Evolutionary conservation across 2,888 invertebrate genomes (phyloP), one percentile per base, ranked within the genome.

Genomic region (Deilephila porcellus): DNA sequence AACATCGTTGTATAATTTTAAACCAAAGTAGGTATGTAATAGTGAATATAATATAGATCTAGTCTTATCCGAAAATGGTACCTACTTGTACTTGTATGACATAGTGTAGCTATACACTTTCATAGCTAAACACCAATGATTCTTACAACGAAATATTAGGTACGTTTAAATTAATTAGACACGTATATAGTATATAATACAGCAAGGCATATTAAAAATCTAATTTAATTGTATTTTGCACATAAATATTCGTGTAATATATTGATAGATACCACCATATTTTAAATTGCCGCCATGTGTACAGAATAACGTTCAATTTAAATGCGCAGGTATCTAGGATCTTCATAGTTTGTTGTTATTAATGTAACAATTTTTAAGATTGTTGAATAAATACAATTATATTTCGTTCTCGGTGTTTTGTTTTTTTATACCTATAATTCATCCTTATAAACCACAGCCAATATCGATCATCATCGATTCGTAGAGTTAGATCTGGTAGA

Each of bases 11-110:
- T 72, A 78, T 71, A 77, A 71, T 77, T 77, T 79, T 78, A 84
- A 83, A 88, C 88, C 88, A 88, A 88, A 88, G 88, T 88, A 88
- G 88, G 83, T 81, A 76, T 67, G 72, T 73, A 67, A 59, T 37
- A 67, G 59, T 45, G 45, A 37, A 67, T 60, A 59, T 73, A 59
- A 56, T 75, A 77, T 84, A 85, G 83, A 77, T 83, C 81, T 84
- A 86, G 82, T 82, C 83, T 79, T 73, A 78, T 25, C 25, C 25
- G 45, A 67, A 67, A 67, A 14, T 8, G 14, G 14, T 67, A 67
- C 67, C 67, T 67, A 34, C 19, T 34, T 25, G 25, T 29, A 37
- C 37, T 63, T 64, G 20, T 67, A 67, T 67, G 25, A 52, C 45
- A 25, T 52, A 25, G 45, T 52, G 52, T 52, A 25, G 67, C 67